Evolutionary conservation across 2,888 invertebrate species (phyloP).

Genomic region (Temnothorax ravouxi): DNA sequence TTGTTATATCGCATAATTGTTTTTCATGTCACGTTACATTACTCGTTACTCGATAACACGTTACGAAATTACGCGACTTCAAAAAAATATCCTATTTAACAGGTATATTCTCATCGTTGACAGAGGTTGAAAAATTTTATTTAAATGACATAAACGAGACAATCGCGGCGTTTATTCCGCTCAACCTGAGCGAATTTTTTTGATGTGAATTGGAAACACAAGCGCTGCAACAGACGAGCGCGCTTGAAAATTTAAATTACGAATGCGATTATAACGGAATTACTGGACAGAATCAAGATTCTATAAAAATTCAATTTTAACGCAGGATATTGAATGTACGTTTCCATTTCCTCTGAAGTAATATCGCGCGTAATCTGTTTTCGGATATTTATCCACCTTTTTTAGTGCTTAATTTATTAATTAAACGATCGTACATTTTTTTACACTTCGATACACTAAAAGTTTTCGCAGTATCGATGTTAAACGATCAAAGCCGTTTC

Average conservation of each 20-base stretch:
- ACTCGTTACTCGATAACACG: conserved; percentile 19
- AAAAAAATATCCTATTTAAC: conserved; percentile 36
- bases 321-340: conserved; percentile 40
- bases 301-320: conserved; percentile 62
- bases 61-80: conserved; percentile 32
- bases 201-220: conserved; percentile 47
- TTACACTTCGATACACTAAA: neutral
- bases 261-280: conserved; percentile 50
- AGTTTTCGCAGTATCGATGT: neutral
- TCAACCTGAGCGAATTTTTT: conserved; percentile 42
- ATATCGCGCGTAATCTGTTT: conserved; percentile 40
- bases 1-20: conserved; percentile 25
- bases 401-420: conserved; percentile 39
- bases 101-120: conserved; percentile 41
- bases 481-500: neutral
- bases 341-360: conserved; percentile 37
- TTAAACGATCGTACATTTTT: conserved; percentile 16
- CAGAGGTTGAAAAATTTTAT: conserved; percentile 28
- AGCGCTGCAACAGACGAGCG: conserved; percentile 33
- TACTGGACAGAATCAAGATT: conserved; percentile 62
- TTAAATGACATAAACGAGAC: conserved; percentile 50
- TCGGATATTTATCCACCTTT: conserved; percentile 26
- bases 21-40: conserved; percentile 12
- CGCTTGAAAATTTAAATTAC: conserved; percentile 51
- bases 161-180: conserved; percentile 35